Base-by-base conservation (phyloP, 2,888 invertebrate genomes). In the Myopa testacea region DNA sequence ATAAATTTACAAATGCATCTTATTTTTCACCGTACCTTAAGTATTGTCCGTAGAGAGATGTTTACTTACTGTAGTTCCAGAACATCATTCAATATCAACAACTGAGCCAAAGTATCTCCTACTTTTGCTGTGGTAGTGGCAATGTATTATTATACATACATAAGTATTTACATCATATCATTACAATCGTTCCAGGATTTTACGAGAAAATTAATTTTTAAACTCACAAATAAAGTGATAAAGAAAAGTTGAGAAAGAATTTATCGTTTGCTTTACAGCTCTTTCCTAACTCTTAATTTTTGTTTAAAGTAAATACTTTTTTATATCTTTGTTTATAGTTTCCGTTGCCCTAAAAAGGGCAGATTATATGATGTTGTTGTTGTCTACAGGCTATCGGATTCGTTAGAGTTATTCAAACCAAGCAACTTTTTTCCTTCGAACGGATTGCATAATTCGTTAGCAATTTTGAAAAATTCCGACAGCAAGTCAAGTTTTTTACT, bases 21-120 rank as follows among this genome's bases (percentile, higher is more conserved):
- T n/a, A 55, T 12, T 55, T 16, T 55, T 55, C 7, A 26, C 12
- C n/a, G 70, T 81, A 87, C 87, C 83, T 89, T 89, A 6, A 88
- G 82, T 38, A 89, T 85, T 50, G 95, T 92, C 83, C 95, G 91
- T 75, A 98, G 91, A 0, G 97, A 95, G 84, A 93, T 94, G 80
- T 95, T 94, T 50, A 98, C 96, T 81, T 96, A 93, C 87, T 93
- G 94, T 81, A 96, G 91, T 90, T 98, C 98, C 40, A 93, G 92
- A 40, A 93, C 89, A 89, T 98, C 97, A 81, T 96, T 95, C 37
- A 96, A 93, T 87, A 96, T 95, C 78, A 98, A 90, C 65, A 99
- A 90, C 87, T 99, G 98, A 6, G 96, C 95, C 79, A 98, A 91
- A 80, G 98, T 96, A 88, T 98, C 97, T 14, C 97, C 95, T 84